These are phyloP conservation scores for Sycophaga agraensis DNA, from an alignment of 1,140 invertebrate species.

Conservation along the genomic window DNA sequence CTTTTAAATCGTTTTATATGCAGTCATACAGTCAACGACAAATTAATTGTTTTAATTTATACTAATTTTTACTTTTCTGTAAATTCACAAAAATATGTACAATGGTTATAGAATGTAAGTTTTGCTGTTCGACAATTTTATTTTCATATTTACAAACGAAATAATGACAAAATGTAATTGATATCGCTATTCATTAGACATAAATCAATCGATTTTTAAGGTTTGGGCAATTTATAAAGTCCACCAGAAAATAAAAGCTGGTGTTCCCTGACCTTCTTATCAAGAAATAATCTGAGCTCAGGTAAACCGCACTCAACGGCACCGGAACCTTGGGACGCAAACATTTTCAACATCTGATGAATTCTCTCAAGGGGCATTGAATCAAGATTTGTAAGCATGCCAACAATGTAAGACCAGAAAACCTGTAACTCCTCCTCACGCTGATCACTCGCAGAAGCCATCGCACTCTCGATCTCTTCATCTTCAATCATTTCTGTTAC, in stretches of 20 bases:
- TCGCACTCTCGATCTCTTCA: conserved; percentile 88
- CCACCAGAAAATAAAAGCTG: conserved; percentile 82
- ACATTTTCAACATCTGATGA: conserved; percentile 96
- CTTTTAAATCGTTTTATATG: too few species aligned
- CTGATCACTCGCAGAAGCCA: conserved; percentile 91
- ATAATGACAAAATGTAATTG: too few species aligned
- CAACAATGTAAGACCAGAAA: conserved; percentile 95
- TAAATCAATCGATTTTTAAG: too few species aligned
- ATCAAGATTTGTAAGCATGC: conserved; percentile 95
- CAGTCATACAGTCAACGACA: too few species aligned
- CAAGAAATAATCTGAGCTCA: conserved; percentile 86
- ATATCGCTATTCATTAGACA: too few species aligned
- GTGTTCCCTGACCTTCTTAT: conserved; percentile 89
- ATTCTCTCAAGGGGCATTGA: conserved; percentile 90
- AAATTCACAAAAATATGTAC: too few species aligned
- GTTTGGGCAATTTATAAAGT: conserved; percentile 83
- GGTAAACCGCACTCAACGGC: conserved; percentile 85
- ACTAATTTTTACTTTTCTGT: too few species aligned
- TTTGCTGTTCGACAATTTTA: too few species aligned
- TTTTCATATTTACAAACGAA: too few species aligned
- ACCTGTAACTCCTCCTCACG: conserved; percentile 91
- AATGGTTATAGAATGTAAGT: too few species aligned
- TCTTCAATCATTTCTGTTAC: conserved; percentile 76
- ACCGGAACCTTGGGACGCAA: conserved; percentile 83
- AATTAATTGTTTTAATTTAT: too few species aligned